Base-by-base conservation (phyloP, 2,888 invertebrate species). In the Drosophila meridionalis region DNA sequence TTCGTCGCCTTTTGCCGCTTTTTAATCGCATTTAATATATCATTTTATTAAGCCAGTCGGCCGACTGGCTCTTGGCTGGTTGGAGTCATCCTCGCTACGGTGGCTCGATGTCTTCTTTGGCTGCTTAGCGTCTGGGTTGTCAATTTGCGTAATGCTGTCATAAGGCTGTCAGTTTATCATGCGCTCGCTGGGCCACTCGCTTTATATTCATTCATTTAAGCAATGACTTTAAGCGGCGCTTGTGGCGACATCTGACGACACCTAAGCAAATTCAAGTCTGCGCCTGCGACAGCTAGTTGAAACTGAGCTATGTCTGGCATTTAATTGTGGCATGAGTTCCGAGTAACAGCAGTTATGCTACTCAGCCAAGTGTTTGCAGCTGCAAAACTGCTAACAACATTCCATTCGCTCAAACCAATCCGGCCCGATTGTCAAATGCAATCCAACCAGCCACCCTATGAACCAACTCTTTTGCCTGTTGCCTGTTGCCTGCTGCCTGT, bases 21-120 rank as follows among this genome's bases (percentile, higher is more conserved):
- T 86, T 87, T 88, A 87, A 84, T 86, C 89, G 87, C 87, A 88
- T 87, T 87, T 87, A 87, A 87, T 87, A 87, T 88, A 86, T 87
- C 87, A 88, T 87, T 87, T 87, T 87, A 87, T 87, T 88, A 87
- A 87, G 84, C 84, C 84, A 83, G 82, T 86, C 78, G 68, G 68
- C 55, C 47, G 68, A 43, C 38, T 32, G 28, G 48, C 50, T 32
- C 38, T 38, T 26, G 28, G 5, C 42, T 8, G 11, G 32, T 32
- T 32, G 30, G 30, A 50, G 34, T 52, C 50, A 34, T 52, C 50
- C 34, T 28, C 12, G 14, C 38, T 3, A 11, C 11, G 32, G 67
- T 55, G 65, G 9, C 40, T 50, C 65, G 59, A 30, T 52, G 62
- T 52, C 62, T 52, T 66, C 56, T 42, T 20, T 48, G 65, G 66